A percentile compares a stretch with the other conserved stretches of the same genome.
Evolutionary conservation across 2,797 vertebrate genomes (phyloP).

Genomic region (Adelosebastes latens): DNA sequence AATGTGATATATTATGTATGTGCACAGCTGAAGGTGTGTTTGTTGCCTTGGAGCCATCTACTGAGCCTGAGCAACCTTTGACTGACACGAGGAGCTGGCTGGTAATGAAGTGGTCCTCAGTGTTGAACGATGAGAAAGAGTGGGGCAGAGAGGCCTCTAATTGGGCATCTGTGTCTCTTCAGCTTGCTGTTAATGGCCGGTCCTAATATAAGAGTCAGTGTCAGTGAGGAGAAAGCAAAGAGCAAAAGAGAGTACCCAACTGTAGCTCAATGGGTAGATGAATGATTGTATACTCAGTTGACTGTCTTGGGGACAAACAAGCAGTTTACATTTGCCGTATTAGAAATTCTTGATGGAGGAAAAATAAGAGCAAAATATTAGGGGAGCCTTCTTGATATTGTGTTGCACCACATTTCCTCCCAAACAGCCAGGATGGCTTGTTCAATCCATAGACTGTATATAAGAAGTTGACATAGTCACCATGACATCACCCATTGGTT

Average conservation of each 20-base stretch:
- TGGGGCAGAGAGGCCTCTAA: slow-evolving; percentile 49
- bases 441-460: background rate
- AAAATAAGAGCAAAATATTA: background rate
- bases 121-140: slow-evolving; percentile 34
- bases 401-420: background rate
- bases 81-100: slow-evolving; percentile 39
- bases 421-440: background rate
- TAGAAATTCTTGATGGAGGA: background rate
- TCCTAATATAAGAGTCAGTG: slow-evolving; percentile 27
- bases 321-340: background rate
- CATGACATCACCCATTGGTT: background rate
- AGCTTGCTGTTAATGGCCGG: slow-evolving; percentile 48
- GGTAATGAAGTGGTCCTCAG: slow-evolving; percentile 67
- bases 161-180: slow-evolving; percentile 46
- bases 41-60: slow-evolving; percentile 13
- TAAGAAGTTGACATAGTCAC: background rate
- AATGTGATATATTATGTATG: slow-evolving; percentile 6
- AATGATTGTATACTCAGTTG: background rate
- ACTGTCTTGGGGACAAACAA: background rate
- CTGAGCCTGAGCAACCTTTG: slow-evolving; percentile 11
- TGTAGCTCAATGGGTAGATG: slow-evolving; percentile 1
- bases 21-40: slow-evolving; percentile 9
- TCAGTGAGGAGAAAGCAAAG: slow-evolving; percentile 35
- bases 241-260: background rate
- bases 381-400: background rate